Conservation (phyloP, 35 echinoderm and acorn worm species). For the Anneissia japonica region DNA sequence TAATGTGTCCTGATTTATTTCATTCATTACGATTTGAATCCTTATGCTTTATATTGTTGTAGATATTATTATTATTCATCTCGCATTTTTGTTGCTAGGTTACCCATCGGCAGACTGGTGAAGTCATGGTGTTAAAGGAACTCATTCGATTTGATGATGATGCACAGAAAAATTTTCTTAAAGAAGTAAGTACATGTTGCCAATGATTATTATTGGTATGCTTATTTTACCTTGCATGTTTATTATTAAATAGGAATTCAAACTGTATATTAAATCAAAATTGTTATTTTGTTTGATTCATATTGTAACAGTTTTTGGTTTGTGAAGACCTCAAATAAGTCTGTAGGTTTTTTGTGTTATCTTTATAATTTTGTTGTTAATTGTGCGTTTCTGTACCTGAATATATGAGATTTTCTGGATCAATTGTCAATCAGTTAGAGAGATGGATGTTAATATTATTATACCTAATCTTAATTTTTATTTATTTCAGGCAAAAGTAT, state of each 20-base stretch:
- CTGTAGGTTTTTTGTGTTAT: neutral
- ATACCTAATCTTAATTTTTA: conserved; percentile 9
- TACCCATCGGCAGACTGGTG: conserved; percentile 73
- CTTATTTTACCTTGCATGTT: neutral
- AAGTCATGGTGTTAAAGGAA: conserved; percentile 97
- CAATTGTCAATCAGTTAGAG: neutral
- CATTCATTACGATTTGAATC: no score
- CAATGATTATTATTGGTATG: neutral
- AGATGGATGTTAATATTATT: neutral
- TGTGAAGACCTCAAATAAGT: neutral
- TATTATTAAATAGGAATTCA: neutral
- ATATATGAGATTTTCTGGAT: neutral
- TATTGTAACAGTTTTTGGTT: neutral
- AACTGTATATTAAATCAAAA: neutral
- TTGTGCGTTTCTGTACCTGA: neutral
- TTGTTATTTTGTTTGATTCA: neutral
- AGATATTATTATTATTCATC: no score
- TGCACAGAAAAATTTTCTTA: conserved; percentile 84
- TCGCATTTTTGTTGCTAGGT: conserved; percentile 36
- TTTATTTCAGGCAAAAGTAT: conserved; percentile 69
- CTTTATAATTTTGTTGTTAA: conserved; percentile 5
- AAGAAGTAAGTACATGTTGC: conserved; percentile 88
- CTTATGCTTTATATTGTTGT: neutral
- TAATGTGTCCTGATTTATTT: no score
- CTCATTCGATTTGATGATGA: conserved; percentile 75